Evolutionary conservation across 2,113 vertebrate genomes (phyloP).

Genomic region (Accipiter virgatus): DNA sequence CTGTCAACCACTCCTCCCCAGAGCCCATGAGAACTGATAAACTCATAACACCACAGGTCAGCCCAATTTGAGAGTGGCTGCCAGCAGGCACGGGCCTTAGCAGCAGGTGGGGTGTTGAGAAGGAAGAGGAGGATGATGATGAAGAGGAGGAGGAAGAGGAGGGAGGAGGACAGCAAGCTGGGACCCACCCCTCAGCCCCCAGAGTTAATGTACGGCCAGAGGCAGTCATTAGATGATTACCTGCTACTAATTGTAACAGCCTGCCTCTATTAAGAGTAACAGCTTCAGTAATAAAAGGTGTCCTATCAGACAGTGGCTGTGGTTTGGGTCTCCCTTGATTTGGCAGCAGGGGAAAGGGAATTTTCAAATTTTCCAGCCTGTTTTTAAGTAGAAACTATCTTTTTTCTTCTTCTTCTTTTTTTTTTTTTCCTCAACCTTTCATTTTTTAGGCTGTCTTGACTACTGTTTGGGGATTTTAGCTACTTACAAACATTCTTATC

Average conservation of each 20-base stretch:
- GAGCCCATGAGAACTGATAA: neutral
- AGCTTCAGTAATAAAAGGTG: neutral
- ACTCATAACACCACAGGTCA: neutral
- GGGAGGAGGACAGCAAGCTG: accelerated
- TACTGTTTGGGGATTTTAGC: neutral
- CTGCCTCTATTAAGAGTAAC: neutral
- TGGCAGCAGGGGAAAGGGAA: neutral
- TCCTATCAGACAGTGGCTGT: neutral
- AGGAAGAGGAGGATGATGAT: neutral
- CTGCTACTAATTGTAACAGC: neutral
- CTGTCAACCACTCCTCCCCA: accelerated
- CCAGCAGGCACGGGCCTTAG: accelerated
- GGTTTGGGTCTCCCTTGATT: neutral
- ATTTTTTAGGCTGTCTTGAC: neutral
- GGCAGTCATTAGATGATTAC: accelerated
- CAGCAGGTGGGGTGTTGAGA: neutral
- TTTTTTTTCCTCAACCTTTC: neutral
- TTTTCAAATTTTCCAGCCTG: neutral
- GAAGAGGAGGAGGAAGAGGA: accelerated
- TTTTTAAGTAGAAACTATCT: neutral
- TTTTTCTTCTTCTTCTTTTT: no score
- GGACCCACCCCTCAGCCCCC: neutral
- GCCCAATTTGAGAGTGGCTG: neutral
- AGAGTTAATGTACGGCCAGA: accelerated
- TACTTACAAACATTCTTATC: neutral